Conservation (phyloP, 2,797 vertebrate species). For the Stomatorhinus walkeri region DNA sequence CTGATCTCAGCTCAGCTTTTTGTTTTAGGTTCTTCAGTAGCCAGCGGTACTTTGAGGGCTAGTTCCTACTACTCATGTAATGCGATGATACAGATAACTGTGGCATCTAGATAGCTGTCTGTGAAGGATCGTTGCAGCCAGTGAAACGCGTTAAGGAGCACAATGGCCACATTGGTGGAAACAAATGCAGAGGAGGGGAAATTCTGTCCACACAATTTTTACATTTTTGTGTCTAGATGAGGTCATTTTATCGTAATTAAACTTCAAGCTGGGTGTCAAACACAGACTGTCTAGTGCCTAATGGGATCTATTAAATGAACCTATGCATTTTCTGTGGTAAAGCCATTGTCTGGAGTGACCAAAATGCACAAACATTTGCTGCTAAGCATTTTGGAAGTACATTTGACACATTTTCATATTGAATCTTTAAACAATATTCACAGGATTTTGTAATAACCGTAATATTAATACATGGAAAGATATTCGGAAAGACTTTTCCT, state of each 20-base stretch:
- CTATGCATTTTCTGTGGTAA: background rate
- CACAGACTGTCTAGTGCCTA: background rate
- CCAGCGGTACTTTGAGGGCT: background rate
- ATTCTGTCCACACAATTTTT: background rate
- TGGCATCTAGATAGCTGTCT: background rate
- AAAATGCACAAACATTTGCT: background rate
- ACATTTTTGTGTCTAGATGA: background rate
- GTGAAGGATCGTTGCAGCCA: background rate
- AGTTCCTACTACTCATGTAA: background rate
- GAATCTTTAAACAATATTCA: background rate
- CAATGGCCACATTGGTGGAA: background rate
- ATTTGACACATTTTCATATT: background rate
- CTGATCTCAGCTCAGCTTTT: background rate
- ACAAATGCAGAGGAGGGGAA: background rate
- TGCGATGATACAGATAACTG: background rate
- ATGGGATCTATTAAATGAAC: background rate
- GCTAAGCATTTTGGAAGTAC: background rate
- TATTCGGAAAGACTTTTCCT: background rate
- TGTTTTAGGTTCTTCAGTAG: background rate
- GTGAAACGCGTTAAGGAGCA: background rate
- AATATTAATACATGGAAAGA: background rate
- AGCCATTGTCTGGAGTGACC: background rate
- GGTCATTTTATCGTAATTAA: background rate
- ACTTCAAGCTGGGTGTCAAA: background rate
- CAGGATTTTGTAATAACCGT: background rate